phyloP scores from a whole-genome alignment of 2,113 vertebrate species.

The Polyodon spathula region DNA sequence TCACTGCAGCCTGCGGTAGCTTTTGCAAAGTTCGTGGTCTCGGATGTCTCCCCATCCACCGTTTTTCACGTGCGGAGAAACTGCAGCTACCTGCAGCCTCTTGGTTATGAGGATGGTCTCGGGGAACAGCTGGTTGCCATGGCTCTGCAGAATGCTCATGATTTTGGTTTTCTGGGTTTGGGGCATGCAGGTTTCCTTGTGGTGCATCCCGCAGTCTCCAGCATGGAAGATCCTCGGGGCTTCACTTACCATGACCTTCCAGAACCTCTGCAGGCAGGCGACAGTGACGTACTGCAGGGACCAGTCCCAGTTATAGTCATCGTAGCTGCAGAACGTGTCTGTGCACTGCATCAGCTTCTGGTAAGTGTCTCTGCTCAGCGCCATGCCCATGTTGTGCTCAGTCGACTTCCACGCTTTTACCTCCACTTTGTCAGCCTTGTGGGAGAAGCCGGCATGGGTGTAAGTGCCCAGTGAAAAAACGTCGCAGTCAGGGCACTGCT shows the following conservation, averaged over 20 bases:
- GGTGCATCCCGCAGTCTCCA: slow-evolving; percentile 96
- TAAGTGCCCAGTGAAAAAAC: slow-evolving; percentile 83
- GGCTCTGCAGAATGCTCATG: slow-evolving; percentile 76
- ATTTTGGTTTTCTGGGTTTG: slow-evolving; percentile 82
- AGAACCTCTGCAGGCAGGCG: slow-evolving; percentile 83
- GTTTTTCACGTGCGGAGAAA: slow-evolving; percentile 91
- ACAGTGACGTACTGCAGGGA: slow-evolving; percentile 88
- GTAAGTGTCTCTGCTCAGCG: slow-evolving; percentile 74
- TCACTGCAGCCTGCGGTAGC: slow-evolving; percentile 93
- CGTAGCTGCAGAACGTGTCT: slow-evolving; percentile 92
- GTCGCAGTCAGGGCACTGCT: slow-evolving; percentile 82
- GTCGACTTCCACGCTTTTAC: slow-evolving; percentile 95
- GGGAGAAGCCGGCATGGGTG: slow-evolving; percentile 62
- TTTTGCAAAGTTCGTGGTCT: slow-evolving; percentile 98
- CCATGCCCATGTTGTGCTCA: slow-evolving; percentile 98
- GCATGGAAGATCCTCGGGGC: slow-evolving; percentile 87
- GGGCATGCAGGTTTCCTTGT: slow-evolving; percentile 85
- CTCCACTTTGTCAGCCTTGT: slow-evolving; percentile 81
- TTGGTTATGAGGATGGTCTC: slow-evolving; percentile 72
- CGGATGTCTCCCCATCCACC: slow-evolving; percentile 97
- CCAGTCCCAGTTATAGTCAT: slow-evolving; percentile 99
- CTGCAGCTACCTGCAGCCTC: slow-evolving; percentile 68
- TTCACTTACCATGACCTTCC: slow-evolving; percentile 91
- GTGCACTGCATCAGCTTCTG: slow-evolving; percentile 81
- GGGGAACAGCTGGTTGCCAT: slow-evolving; percentile 81